Percentiles rank a stretch among this genome's conserved stretches.
These are phyloP conservation scores for Drosophila flavopinicola DNA, from an alignment of 2,888 invertebrate species.

Conservation along the genomic window DNA sequence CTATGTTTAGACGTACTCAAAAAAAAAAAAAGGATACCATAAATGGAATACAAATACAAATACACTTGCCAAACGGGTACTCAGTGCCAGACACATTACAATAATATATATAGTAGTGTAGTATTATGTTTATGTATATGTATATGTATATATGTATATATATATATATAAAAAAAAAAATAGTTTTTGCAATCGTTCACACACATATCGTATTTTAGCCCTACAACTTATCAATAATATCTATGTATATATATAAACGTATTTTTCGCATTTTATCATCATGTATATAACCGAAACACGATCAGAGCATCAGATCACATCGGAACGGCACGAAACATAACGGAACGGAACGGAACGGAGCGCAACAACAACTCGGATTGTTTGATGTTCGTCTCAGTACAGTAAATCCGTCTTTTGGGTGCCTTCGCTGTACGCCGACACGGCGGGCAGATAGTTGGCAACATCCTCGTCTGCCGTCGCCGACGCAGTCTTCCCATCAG, in stretches of 20 bases:
- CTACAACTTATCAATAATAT: slow-evolving; percentile 63
- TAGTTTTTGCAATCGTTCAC: slow-evolving; percentile 18
- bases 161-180: slow-evolving; percentile 40
- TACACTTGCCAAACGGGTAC: slow-evolving; percentile 43
- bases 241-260: slow-evolving; percentile 49
- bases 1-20: slow-evolving; percentile 36
- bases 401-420: slow-evolving; percentile 84
- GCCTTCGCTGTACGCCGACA: slow-evolving; percentile 83
- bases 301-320: not conserved
- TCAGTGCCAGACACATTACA: slow-evolving; percentile 58
- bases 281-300: slow-evolving; percentile 16
- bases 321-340: not conserved
- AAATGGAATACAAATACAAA: slow-evolving; percentile 58
- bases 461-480: slow-evolving; percentile 35
- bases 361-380: too few relatives aligned
- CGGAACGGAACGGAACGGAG: not conserved
- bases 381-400: slow-evolving; percentile 67
- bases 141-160: slow-evolving; percentile 29
- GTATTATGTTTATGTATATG: slow-evolving; percentile 43
- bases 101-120: slow-evolving; percentile 31
- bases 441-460: slow-evolving; percentile 52
- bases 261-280: slow-evolving; percentile 20
- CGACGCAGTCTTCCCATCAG: slow-evolving; percentile 10
- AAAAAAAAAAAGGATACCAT: slow-evolving; percentile 46
- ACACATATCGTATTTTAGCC: slow-evolving; percentile 33